Evolutionary conservation across 2,888 invertebrate species (phyloP).

Genomic region (Archaeoteleia sp.): DNA sequence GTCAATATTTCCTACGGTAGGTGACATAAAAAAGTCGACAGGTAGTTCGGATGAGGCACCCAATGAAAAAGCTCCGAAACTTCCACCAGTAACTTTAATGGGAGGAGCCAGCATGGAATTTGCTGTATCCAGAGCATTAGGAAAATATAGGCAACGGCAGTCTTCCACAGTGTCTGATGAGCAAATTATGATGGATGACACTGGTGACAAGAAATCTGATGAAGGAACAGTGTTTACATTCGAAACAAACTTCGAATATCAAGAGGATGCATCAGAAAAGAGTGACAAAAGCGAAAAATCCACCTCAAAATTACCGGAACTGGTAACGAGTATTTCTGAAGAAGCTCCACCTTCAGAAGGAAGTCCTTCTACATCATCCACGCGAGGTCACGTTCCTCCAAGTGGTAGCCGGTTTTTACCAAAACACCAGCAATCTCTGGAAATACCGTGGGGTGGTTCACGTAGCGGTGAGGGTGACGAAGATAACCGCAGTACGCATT

Average conservation of each 20-base stretch:
- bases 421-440: conserved; percentile 85
- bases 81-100: conserved; percentile 77
- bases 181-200: conserved; percentile 77
- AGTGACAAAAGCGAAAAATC: conserved; percentile 67
- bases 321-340: conserved; percentile 74
- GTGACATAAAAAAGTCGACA: conserved; percentile 82
- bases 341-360: conserved; percentile 79
- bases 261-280: conserved; percentile 63
- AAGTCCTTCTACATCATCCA: conserved; percentile 81
- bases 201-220: conserved; percentile 68
- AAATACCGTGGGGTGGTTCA: conserved; percentile 82
- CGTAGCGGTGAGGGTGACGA: conserved; percentile 81
- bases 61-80: conserved; percentile 71
- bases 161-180: conserved; percentile 84
- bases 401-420: conserved; percentile 78
- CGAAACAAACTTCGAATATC: conserved; percentile 64
- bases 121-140: conserved; percentile 87
- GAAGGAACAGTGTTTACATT: conserved; percentile 60
- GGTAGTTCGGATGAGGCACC: conserved; percentile 79
- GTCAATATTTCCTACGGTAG: conserved; percentile 83
- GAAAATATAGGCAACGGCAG: conserved; percentile 85
- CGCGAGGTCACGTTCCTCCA: conserved; percentile 76
- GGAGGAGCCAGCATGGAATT: conserved; percentile 87
- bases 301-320: conserved; percentile 64
- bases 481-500: conserved; percentile 90